These are phyloP conservation scores for Lasioglossum morio DNA, from an alignment of 2,888 invertebrate genomes.

Conservation along the genomic window DNA sequence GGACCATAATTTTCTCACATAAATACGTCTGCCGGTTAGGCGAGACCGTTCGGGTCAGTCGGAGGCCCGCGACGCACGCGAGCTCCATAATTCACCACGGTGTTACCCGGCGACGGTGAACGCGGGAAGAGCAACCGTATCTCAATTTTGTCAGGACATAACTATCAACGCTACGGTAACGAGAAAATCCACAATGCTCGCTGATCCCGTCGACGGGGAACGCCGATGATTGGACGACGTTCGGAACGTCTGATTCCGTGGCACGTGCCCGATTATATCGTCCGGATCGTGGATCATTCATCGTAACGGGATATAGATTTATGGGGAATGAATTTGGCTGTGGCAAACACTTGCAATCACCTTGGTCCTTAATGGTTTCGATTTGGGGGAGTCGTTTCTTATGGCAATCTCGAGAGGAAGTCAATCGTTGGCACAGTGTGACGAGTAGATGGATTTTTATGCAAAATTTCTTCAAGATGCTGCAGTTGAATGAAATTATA, in stretches of 20 bases:
- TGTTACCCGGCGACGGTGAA: constrained; percentile 24
- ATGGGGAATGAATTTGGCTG: constrained; percentile 17
- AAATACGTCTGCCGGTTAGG: constrained; percentile 70
- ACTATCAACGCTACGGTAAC: constrained; percentile 60
- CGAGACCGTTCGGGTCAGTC: constrained; percentile 62
- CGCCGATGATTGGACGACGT: constrained; percentile 38
- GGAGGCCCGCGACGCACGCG: constrained; percentile 63
- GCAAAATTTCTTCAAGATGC: too few species aligned
- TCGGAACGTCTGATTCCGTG: constrained; percentile 49
- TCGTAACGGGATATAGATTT: constrained; percentile 52
- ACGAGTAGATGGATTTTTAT: neutral
- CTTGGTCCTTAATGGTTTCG: neutral
- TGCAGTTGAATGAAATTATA: too few species aligned
- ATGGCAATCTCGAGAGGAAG: neutral
- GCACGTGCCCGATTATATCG: constrained; percentile 69
- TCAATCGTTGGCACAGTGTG: neutral
- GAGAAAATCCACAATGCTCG: constrained; percentile 58
- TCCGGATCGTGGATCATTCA: constrained; percentile 13
- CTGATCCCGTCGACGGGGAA: constrained; percentile 12
- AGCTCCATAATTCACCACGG: constrained; percentile 74
- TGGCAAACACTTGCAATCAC: neutral
- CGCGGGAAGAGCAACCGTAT: constrained; percentile 59
- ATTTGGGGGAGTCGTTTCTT: neutral
- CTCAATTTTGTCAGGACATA: constrained; percentile 72
- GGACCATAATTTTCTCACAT: constrained; percentile 74